Evolutionary conservation across 2,888 invertebrate genomes (phyloP).

Genomic region (Dugesia japonica): DNA sequence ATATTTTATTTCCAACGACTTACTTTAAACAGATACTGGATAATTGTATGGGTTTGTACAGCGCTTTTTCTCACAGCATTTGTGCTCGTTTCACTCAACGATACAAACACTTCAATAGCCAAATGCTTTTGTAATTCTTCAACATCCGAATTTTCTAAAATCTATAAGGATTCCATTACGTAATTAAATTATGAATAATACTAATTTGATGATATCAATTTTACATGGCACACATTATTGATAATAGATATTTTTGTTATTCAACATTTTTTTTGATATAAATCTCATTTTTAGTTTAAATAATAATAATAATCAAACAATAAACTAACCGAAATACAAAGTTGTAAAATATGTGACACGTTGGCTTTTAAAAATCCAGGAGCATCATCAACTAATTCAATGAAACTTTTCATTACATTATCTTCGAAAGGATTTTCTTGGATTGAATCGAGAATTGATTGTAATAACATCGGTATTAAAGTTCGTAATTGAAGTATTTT

Average conservation of each 20-base stretch:
- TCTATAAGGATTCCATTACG: too few relatives aligned
- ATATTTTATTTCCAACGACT: too few relatives aligned
- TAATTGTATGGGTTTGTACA: constrained; percentile 38
- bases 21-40: constrained; percentile 29
- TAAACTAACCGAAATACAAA: not conserved
- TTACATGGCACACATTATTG: too few relatives aligned
- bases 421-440: not conserved
- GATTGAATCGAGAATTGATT: not conserved
- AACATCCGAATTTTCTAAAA: constrained; percentile 52
- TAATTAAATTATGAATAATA: too few relatives aligned
- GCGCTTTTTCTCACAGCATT: constrained; percentile 85
- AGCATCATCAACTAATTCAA: constrained; percentile 3
- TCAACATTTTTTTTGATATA: too few relatives aligned
- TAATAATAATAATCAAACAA: too few relatives aligned
- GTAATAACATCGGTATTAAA: not conserved
- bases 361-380: not conserved
- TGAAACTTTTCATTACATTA: not conserved
- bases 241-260: too few relatives aligned
- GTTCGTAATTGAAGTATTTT: not conserved
- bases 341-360: not conserved
- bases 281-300: too few relatives aligned
- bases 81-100: constrained; percentile 76
- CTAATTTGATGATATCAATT: too few relatives aligned
- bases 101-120: constrained; percentile 68
- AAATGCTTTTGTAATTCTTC: constrained; percentile 64